Evolutionary conservation across 1,140 invertebrate species (phyloP).

Genomic region (Helicoverpa armigera): DNA sequence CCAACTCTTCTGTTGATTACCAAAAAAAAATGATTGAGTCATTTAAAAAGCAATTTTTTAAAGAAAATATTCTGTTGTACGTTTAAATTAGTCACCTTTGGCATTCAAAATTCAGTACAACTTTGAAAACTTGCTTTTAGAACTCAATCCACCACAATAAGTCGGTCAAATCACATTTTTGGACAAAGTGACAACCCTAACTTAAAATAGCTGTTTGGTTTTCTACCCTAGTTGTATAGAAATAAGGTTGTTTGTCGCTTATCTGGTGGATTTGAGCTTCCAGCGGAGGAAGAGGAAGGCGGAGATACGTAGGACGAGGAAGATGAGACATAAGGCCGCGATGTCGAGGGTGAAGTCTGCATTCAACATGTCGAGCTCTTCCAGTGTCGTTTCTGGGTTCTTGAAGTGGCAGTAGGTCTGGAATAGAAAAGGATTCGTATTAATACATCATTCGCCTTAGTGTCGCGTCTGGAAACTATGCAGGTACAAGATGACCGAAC

Average conservation of each 20-base stretch:
- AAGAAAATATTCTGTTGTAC: conserved; percentile 11
- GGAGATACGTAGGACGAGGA: conserved; percentile 94
- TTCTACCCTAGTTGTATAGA: conserved; percentile 48
- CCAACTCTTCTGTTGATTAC: neutral
- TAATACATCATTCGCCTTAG: too few relatives aligned
- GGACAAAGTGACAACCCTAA: conserved; percentile 42
- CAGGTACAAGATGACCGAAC: too few relatives aligned
- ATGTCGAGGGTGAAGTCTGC: conserved; percentile 93
- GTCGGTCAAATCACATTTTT: neutral
- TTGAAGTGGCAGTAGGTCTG: conserved; percentile 96
- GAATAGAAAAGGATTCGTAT: too few relatives aligned
- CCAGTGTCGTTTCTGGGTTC: conserved; percentile 95
- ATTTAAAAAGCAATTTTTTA: neutral
- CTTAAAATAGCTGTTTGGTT: conserved; percentile 42
- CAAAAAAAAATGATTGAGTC: neutral
- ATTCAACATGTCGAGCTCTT: conserved; percentile 94
- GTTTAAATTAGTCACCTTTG: conserved; percentile 6
- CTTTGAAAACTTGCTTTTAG: neutral
- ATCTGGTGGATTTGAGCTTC: conserved; percentile 93
- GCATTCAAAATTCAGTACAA: conserved; percentile 14
- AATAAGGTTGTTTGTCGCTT: conserved; percentile 67
- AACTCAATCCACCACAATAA: conserved; percentile 16
- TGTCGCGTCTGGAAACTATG: too few relatives aligned
- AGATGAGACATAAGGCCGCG: conserved; percentile 94
- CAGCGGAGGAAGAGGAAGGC: conserved; percentile 97